phyloP scores from a whole-genome alignment of 2,888 invertebrate species.

The Rhagonycha fulva region DNA sequence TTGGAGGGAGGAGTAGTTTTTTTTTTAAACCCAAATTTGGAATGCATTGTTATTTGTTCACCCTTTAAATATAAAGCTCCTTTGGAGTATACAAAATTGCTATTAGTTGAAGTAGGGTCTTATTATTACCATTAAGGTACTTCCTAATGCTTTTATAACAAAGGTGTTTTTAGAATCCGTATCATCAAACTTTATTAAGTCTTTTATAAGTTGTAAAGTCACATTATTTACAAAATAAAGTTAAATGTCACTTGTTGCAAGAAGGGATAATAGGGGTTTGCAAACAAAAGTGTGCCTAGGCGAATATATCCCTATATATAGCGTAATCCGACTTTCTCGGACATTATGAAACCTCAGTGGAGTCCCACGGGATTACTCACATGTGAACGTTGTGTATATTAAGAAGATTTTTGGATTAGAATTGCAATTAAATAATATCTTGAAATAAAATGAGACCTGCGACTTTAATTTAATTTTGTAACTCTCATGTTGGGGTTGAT shows the following conservation, averaged over 20 bases:
- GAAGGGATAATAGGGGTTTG: slow-evolving; percentile 17
- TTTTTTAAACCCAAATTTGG: neutral
- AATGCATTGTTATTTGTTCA: neutral
- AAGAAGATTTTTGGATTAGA: slow-evolving; percentile 32
- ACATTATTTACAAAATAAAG: slow-evolving; percentile 14
- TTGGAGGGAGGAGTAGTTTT: neutral
- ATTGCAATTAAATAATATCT: slow-evolving; percentile 23
- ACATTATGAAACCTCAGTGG: slow-evolving; percentile 23
- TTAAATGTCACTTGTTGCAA: slow-evolving; percentile 22
- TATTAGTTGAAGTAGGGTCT: neutral
- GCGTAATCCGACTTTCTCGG: slow-evolving; percentile 24
- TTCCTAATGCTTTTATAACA: neutral
- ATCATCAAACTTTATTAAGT: neutral
- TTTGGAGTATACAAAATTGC: neutral
- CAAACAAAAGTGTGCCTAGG: slow-evolving; percentile 20
- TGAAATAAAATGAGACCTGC: slow-evolving; percentile 3
- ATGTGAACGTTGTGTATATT: slow-evolving; percentile 34
- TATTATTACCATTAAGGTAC: neutral
- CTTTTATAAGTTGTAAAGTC: slow-evolving; percentile 6
- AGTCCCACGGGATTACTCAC: slow-evolving; percentile 33
- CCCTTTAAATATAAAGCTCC: neutral
- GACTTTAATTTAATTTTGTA: neutral
- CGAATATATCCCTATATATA: slow-evolving; percentile 16
- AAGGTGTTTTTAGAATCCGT: neutral
- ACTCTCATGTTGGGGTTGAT: neutral